Percentiles rank a stretch among this genome's conserved stretches.
phyloP scores from a whole-genome alignment of 2,113 vertebrate genomes.

The Aspiorhynchus laticeps region DNA sequence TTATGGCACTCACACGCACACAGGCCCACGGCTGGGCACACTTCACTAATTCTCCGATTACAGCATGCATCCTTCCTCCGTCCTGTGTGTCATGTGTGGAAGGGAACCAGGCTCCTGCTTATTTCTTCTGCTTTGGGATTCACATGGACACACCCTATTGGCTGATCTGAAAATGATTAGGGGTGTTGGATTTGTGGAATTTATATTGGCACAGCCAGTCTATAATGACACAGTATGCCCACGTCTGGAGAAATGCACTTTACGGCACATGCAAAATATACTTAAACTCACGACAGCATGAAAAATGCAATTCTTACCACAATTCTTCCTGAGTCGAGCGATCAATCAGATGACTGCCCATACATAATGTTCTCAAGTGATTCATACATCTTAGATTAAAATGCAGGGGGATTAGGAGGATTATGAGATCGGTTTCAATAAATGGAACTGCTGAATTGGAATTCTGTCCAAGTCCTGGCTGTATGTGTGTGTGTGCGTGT shows the following conservation, averaged over 20 bases:
- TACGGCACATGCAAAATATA: slow-evolving; percentile 29
- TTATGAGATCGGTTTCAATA: slow-evolving; percentile 27
- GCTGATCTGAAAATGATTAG: slow-evolving; percentile 54
- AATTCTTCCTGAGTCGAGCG: neutral
- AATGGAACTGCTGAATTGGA: neutral
- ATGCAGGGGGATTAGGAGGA: slow-evolving; percentile 25
- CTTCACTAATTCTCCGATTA: slow-evolving; percentile 43
- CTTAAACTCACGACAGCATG: slow-evolving; percentile 4
- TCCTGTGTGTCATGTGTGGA: slow-evolving; percentile 3
- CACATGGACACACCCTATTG: slow-evolving; percentile 34
- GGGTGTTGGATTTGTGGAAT: slow-evolving; percentile 34
- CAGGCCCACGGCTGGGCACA: slow-evolving; percentile 30
- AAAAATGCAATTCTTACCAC: neutral
- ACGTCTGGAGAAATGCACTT: slow-evolving; percentile 38
- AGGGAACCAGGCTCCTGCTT: slow-evolving; percentile 1
- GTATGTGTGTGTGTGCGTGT: neutral
- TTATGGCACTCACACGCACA: slow-evolving; percentile 35
- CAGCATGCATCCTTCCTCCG: neutral
- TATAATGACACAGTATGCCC: slow-evolving; percentile 45
- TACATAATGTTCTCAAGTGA: slow-evolving; percentile 20
- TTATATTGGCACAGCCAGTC: slow-evolving; percentile 29
- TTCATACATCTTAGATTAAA: slow-evolving; percentile 23
- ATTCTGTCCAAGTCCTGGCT: slow-evolving; percentile 13
- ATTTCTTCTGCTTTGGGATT: slow-evolving; percentile 42
- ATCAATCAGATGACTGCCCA: slow-evolving; percentile 22